A percentile compares a stretch with the other conserved stretches of the same genome.
These are phyloP conservation scores for Gryllus longicercus DNA, from an alignment of 2,888 invertebrate species.

Conservation along the genomic window DNA sequence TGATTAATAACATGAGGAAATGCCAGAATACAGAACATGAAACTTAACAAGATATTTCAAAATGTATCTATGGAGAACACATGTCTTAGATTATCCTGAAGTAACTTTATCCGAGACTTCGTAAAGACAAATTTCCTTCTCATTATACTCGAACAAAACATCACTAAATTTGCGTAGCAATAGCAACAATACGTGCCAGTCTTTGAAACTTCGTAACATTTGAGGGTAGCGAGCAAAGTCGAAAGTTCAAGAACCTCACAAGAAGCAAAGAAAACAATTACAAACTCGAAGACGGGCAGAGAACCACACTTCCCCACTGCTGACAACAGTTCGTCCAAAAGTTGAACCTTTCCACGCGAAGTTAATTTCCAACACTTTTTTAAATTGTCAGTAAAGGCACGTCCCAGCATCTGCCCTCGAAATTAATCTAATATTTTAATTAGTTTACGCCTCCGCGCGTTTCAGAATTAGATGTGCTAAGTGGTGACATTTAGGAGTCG, in stretches of 20 bases:
- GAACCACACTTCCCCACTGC: neutral
- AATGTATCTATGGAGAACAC: no score
- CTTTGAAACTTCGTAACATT: no score
- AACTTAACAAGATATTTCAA: no score
- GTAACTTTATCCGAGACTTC: no score
- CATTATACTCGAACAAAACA: no score
- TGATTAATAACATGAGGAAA: no score
- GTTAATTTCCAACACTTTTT: neutral
- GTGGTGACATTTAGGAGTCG: neutral
- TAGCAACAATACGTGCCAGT: no score
- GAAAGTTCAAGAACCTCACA: neutral
- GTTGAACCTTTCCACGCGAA: neutral
- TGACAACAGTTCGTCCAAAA: neutral
- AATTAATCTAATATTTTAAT: conserved; percentile 10
- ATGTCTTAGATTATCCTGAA: no score
- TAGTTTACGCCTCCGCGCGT: neutral
- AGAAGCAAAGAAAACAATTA: conserved; percentile 17
- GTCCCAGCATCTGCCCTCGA: neutral
- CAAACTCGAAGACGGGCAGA: neutral
- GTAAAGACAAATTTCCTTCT: no score
- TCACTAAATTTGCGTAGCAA: no score
- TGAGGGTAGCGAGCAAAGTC: neutral
- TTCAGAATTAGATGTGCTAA: neutral
- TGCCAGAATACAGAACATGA: no score
- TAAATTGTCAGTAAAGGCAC: neutral